Percentiles rank a stretch among this genome's conserved stretches.
Evolutionary conservation across 1,140 invertebrate species (phyloP).

Genomic region (Magallana angulata): DNA sequence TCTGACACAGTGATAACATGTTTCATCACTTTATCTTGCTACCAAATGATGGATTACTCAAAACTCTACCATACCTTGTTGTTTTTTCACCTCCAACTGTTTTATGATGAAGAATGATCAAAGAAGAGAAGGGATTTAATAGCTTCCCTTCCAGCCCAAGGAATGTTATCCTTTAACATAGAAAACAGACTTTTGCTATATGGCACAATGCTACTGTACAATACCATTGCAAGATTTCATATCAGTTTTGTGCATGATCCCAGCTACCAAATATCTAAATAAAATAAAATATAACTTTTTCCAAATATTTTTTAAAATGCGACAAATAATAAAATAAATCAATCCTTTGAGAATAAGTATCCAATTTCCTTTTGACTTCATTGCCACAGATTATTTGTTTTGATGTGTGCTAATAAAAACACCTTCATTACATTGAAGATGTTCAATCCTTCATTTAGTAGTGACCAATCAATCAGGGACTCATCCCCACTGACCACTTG

Average conservation of each 20-base stretch:
- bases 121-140: conserved; percentile 4
- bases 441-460: background rate
- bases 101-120: conserved; percentile 36
- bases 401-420: background rate
- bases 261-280: no score
- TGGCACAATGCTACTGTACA: background rate
- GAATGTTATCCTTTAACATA: conserved; percentile 26
- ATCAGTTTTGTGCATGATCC: no score
- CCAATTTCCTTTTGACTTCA: no score
- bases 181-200: conserved; percentile 19
- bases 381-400: no score
- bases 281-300: no score
- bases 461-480: background rate
- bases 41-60: conserved; percentile 36
- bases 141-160: background rate
- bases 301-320: no score
- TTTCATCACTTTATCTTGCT: conserved; percentile 26
- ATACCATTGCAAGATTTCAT: no score
- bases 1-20: conserved; percentile 32
- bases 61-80: conserved; percentile 23
- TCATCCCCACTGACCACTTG: conserved; percentile 3
- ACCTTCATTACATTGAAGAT: background rate
- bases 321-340: no score
- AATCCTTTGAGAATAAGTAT: no score
- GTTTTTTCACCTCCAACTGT: conserved; percentile 32